Base-by-base conservation (phyloP, 2,888 invertebrate species). In the Sclerodermus sp. region DNA sequence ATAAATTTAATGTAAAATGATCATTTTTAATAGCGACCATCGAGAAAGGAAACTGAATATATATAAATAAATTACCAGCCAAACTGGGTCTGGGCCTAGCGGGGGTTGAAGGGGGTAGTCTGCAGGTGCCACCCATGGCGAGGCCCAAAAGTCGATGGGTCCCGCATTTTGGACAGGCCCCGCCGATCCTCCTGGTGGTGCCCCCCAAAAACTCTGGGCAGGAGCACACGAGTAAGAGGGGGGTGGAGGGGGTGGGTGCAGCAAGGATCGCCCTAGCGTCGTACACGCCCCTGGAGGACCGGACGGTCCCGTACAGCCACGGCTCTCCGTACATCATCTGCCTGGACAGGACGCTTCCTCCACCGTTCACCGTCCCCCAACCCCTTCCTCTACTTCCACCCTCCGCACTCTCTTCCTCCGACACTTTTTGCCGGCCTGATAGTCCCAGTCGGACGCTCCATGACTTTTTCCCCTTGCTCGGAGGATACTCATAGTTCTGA, bases 151-250 rank as follows among this genome's bases (percentile, higher is more conserved):
- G 79, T 61, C 90, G 84, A 70, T 89, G 88, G 67, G 90, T 90
- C 72, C 89, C 90, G 80, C 91, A 91, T 82, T 90, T 90, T 79
- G 90, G 89, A 82, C 91, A 91, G 67, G 88, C 83, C 70, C 90
- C n/a, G n/a, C n/a, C 88, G 76, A 87, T 84, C 80, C 89, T 90
- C 71, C 86, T 84, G 73, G 85, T 85, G 50, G 90, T 90, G 68
- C 91, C 90, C 60, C 85, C 86, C 50, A 90, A 81, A 76, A 90
- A 90, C 80, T 91, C 90, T 59, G 88, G 84, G 78, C 91, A 91
- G 78, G 90, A 87, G 82, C 91, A 91, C 73, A 90, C 83, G 64
- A 89, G 87, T 60, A 90, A 86, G 52, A 89, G 86, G 51, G 87
- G 86, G 42, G 85, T 82, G 72, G 47, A 79, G 76, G 66, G 81